Percentiles rank a stretch among this genome's conserved stretches.
Conservation (phyloP, 2,888 invertebrate species). For the Hyposoter dolosus region DNA sequence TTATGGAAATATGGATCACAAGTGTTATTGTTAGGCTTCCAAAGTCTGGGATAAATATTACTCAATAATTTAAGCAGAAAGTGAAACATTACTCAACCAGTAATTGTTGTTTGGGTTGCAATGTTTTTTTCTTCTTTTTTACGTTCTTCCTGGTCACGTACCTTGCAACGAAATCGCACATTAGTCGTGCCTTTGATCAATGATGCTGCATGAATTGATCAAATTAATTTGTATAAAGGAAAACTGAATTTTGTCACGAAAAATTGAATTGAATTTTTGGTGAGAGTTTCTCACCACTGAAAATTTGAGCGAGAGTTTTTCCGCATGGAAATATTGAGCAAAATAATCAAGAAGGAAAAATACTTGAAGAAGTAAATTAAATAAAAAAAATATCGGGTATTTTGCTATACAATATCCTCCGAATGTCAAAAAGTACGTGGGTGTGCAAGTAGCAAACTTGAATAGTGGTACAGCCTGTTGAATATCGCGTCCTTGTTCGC, state of each 20-base stretch:
- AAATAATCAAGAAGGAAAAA: neutral
- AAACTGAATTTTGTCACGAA: neutral
- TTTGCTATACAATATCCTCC: neutral
- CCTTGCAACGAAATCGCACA: neutral
- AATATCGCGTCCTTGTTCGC: slow-evolving; percentile 68
- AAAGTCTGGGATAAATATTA: neutral
- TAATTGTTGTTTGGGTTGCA: neutral
- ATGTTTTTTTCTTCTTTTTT: neutral
- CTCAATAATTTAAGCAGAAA: neutral
- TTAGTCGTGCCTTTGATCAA: neutral
- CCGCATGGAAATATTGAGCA: neutral
- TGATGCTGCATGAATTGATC: neutral
- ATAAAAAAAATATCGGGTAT: neutral
- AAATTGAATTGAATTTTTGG: neutral
- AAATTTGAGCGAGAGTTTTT: neutral
- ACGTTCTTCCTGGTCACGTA: neutral
- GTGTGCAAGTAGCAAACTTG: slow-evolving; percentile 61
- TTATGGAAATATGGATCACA: neutral
- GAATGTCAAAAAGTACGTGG: slow-evolving; percentile 60
- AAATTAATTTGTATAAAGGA: neutral
- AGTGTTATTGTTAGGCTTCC: neutral
- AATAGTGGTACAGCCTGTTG: slow-evolving; percentile 51
- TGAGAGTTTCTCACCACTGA: neutral
- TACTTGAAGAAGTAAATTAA: neutral
- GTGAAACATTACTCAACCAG: neutral